phyloP scores from a whole-genome alignment of 1,140 invertebrate genomes.

The Vollenhovia emeryi region DNA sequence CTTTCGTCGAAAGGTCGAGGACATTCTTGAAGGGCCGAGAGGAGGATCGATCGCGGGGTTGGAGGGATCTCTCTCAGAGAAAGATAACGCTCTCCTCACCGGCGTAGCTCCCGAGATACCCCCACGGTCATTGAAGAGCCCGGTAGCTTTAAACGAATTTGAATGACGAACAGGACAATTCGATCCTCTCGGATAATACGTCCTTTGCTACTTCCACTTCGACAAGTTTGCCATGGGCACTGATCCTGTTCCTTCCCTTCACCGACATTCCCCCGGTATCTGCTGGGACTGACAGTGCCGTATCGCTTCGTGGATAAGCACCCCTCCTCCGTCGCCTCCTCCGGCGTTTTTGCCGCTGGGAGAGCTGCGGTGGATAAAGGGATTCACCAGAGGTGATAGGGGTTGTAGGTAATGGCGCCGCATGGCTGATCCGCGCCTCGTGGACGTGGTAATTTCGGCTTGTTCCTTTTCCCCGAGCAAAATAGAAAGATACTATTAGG shows the following conservation, averaged over 20 bases:
- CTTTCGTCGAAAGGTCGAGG: constrained; percentile 40
- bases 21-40: constrained; percentile 31
- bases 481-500: background rate
- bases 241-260: constrained; percentile 10
- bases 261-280: constrained; percentile 29
- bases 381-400: constrained; percentile 36
- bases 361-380: constrained; percentile 49
- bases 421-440: constrained; percentile 9
- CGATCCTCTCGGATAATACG: constrained; percentile 56
- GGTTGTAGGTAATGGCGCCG: constrained; percentile 32
- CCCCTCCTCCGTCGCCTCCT: background rate
- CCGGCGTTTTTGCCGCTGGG: constrained; percentile 29
- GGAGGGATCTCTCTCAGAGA: background rate
- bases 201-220: constrained; percentile 31
- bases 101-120: constrained; percentile 32
- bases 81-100: constrained; percentile 43
- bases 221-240: background rate
- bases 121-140: constrained; percentile 2
- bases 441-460: constrained; percentile 28
- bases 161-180: constrained; percentile 69
- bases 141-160: constrained; percentile 70
- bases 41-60: constrained; percentile 49
- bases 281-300: constrained; percentile 53
- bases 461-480: background rate
- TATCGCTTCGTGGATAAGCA: constrained; percentile 51